phyloP scores from a whole-genome alignment of 92 coral and sea anemone genomes.

The Muricea muricata region DNA sequence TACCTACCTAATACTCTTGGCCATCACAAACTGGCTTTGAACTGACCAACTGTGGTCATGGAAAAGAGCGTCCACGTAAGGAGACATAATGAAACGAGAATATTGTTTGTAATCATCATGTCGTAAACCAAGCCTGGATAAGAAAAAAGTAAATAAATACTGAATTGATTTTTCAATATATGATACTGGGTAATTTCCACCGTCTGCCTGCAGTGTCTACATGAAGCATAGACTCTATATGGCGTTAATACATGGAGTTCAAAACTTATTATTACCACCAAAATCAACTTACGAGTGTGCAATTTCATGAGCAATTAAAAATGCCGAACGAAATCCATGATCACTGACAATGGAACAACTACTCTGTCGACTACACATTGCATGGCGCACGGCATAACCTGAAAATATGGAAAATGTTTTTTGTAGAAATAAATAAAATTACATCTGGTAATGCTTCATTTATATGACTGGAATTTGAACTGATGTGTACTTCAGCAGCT shows the following conservation, averaged over 20 bases:
- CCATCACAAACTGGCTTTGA: constrained; percentile 73
- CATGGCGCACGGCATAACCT: constrained; percentile 79
- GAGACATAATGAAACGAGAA: constrained; percentile 79
- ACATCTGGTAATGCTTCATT: too few relatives aligned
- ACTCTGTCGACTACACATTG: constrained; percentile 80
- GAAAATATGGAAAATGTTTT: background rate
- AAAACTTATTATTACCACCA: too few relatives aligned
- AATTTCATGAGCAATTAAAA: constrained; percentile 88
- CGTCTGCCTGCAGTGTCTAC: too few relatives aligned
- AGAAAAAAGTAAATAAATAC: too few relatives aligned
- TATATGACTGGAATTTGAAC: too few relatives aligned
- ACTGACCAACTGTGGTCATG: constrained; percentile 84
- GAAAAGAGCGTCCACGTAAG: constrained; percentile 78
- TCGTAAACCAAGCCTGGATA: constrained; percentile 81
- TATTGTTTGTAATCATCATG: constrained; percentile 77
- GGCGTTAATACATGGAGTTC: too few relatives aligned
- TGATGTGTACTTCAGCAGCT: too few relatives aligned
- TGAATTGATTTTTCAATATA: background rate
- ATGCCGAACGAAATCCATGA: constrained; percentile 82
- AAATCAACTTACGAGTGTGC: constrained; percentile 86
- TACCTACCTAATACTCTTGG: constrained; percentile 64
- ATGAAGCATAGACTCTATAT: background rate
- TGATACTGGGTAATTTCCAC: too few relatives aligned
- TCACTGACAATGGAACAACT: constrained; percentile 90
- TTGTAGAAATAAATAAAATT: background rate